Conservation (phyloP, 2,797 vertebrate species). For the Sitta carolinensis region DNA sequence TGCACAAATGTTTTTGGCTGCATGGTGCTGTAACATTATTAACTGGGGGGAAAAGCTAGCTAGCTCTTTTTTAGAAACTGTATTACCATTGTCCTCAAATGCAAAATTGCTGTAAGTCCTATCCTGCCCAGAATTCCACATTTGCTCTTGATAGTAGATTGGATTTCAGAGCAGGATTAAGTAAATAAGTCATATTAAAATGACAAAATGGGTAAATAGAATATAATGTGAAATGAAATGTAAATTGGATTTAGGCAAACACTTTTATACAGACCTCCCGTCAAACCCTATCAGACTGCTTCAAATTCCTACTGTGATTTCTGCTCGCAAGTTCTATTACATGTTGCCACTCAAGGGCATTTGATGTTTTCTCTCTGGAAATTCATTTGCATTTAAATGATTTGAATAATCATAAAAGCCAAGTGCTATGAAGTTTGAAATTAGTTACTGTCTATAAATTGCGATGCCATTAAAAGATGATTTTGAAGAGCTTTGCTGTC, state of each 20-base stretch:
- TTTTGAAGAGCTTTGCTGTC: conserved; percentile 83
- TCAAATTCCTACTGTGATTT: conserved; percentile 77
- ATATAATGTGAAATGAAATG: conserved; percentile 80
- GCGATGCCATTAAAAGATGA: conserved; percentile 84
- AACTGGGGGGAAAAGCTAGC: background rate
- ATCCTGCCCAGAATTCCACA: conserved; percentile 57
- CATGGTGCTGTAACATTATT: conserved; percentile 11
- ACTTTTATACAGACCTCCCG: conserved; percentile 75
- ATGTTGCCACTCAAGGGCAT: conserved; percentile 85
- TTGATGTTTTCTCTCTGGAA: conserved; percentile 85
- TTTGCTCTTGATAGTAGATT: conserved; percentile 59
- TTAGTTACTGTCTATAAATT: conserved; percentile 89
- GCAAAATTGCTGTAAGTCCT: conserved; percentile 25
- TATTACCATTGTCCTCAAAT: conserved; percentile 54
- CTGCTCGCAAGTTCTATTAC: conserved; percentile 74
- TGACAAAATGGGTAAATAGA: conserved; percentile 81
- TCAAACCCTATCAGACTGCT: conserved; percentile 75
- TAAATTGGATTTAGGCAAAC: conserved; percentile 82
- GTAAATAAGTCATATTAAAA: conserved; percentile 82
- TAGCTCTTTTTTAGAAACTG: conserved; percentile 1
- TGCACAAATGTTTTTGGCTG: conserved; percentile 20
- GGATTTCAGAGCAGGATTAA: conserved; percentile 76
- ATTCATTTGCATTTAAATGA: conserved; percentile 91
- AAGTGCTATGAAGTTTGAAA: conserved; percentile 90
- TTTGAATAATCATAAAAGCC: conserved; percentile 88